Base-by-base conservation (phyloP, 2,888 invertebrate species). In the Venusia cambrica region DNA sequence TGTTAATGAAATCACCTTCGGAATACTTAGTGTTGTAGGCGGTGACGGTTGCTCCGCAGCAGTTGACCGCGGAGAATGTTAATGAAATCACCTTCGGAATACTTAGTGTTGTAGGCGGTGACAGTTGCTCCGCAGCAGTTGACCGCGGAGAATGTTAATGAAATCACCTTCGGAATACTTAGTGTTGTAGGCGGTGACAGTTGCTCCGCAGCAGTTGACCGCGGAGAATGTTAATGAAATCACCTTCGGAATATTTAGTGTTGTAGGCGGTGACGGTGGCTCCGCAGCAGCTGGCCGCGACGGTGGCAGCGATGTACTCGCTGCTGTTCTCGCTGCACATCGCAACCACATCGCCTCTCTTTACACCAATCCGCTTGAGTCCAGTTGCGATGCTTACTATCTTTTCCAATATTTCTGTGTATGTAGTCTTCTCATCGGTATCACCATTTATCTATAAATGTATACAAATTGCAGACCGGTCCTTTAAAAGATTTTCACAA, bases 261-360 rank as follows among this genome's bases (percentile, higher is more conserved):
- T 89, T 90, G 19, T 89, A 48, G 0, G 89, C 87, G 9, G 89
- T 88, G 35, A 87, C 69, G 1, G 87, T 73, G 5, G 78, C 85
- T 0, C 90, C 90, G 5, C 48, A 46, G 19, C 60, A 60, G 8
- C 53, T 33, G 63, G 53, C 63, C 2, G 88, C 88, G n/a, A 88
- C 60, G 1, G 88, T 54, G 2, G 81, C 68, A 13, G 85, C 50
- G 22, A 75, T 63, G 57, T 81, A 89, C 44, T 89, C 88, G 7
- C 79, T 38, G 43, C 87, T 70, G 54, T 90, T 90, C 55, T 90
- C 90, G 41, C 89, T 83, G 42, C 83, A 88, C 22, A 90, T 59
- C 0, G 85, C 87, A 13, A 90, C 65, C 9, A 54, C 62, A 38
- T 89, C 88, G 6, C 88, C 85, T 8, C 67, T 57, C 26, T 54